Evolutionary conservation across 2,797 vertebrate species (phyloP), one percentile per base, ranked within the genome.

Genomic region (Gobio occitaniae): DNA sequence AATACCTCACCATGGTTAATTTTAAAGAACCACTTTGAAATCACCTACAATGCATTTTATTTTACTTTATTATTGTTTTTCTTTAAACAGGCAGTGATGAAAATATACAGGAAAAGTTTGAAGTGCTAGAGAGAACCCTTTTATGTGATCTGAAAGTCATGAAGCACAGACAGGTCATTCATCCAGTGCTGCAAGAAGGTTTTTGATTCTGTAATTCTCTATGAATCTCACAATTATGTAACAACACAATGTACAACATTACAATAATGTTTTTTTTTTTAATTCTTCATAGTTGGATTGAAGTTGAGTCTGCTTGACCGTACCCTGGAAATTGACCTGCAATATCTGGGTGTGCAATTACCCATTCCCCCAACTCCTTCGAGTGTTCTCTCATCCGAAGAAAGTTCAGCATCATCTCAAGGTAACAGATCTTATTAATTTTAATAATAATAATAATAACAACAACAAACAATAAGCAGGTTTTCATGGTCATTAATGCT

Each of bases 131-230:
- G 94, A 94, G 95, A 87, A 91, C 92, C 84, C 94, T 99, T 77
- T 92, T 97, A 88, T 95, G 92, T 90, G 97, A 99, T 90, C 86
- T 99, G 90, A 97, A 96, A 90, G 90, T 94, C 16, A 96, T 99
- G 93, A 95, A 95, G 83, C 95, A 99, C 89, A 95, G 96, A 88
- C 98, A 99, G 91, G 97, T 97, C 87, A 99, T 99, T 92, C 98
- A 99, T 90, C 97, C 97, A 4, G 97, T 97, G 87, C 96, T 99
- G 87, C 98, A 98, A 91, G 96, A 98, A 95, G 98, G 98, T 82
- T 59, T n/a, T 59, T 59, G 11, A n/a, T 69, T 82, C 32, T 38
- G 25, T 6, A 4, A 4, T 56, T 41, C 6, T 52, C 19, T 59
- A 2, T 61, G 15, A 15, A 6, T 50, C 0, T 38, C 7, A 9